A percentile compares a stretch with the other conserved stretches of the same genome.
These are phyloP conservation scores for Umimayanthus chanpuru DNA, from an alignment of 92 coral and sea anemone genomes.

Conservation along the genomic window DNA sequence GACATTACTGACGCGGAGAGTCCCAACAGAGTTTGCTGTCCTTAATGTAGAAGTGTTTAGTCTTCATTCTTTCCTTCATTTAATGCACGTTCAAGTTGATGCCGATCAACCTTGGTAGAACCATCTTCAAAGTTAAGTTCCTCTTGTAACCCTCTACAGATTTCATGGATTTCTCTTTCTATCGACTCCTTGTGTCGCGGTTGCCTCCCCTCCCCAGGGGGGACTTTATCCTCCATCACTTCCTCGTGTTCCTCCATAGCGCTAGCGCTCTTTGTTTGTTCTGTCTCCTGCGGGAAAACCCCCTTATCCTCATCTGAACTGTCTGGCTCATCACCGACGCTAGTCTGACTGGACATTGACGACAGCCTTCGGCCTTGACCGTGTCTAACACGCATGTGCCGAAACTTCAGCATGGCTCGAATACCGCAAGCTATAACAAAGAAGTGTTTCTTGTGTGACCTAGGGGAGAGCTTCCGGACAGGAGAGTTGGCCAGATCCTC, in stretches of 20 bases:
- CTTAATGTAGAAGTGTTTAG: neutral
- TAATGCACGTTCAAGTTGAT: neutral
- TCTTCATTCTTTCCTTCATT: neutral
- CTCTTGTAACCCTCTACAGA: constrained; percentile 23
- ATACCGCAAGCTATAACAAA: constrained; percentile 40
- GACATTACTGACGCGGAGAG: no score
- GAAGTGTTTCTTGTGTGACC: constrained; percentile 45
- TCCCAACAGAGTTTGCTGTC: no score
- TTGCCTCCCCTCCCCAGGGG: neutral
- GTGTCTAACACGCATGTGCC: constrained; percentile 37
- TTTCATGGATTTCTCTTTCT: constrained; percentile 32
- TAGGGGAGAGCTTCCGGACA: constrained; percentile 32
- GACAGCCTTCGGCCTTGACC: constrained; percentile 37
- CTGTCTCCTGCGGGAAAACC: neutral
- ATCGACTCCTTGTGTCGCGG: neutral
- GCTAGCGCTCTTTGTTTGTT: neutral
- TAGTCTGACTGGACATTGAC: neutral
- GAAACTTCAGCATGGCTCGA: constrained; percentile 48
- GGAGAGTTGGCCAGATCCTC: constrained; percentile 40
- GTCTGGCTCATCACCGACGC: constrained; percentile 9
- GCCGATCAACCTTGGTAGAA: neutral
- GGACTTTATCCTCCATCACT: constrained; percentile 1
- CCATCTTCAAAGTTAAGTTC: constrained; percentile 21
- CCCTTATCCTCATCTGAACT: neutral
- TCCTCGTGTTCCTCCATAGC: neutral